A percentile compares a stretch with the other conserved stretches of the same genome.
phyloP scores from a whole-genome alignment of 2,888 invertebrate species.

The Calliphora vomitoria region DNA sequence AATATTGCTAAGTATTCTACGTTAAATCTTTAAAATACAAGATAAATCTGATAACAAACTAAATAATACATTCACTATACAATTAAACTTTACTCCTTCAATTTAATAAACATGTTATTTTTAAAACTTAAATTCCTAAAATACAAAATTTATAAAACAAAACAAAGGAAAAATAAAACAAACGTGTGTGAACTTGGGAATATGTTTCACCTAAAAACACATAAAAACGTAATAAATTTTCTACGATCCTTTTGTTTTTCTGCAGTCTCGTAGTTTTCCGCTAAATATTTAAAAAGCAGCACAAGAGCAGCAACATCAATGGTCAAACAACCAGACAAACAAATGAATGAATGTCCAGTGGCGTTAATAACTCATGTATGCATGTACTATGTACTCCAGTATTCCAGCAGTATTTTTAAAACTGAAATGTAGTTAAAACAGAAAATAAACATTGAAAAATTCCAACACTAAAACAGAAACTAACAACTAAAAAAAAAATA shows the following conservation, averaged over 20 bases:
- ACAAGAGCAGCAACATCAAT: constrained; percentile 24
- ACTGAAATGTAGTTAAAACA: constrained; percentile 30
- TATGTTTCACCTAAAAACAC: not conserved
- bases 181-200: not conserved
- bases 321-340: constrained; percentile 43
- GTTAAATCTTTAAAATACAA: no score
- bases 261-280: constrained; percentile 5
- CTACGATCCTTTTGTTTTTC: constrained; percentile 25
- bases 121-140: not conserved
- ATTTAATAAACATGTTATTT: no score
- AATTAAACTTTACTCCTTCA: no score
- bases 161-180: not conserved
- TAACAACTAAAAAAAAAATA: constrained; percentile 25
- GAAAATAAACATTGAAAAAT: constrained; percentile 41
- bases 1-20: no score
- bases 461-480: constrained; percentile 45
- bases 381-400: not conserved
- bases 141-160: not conserved
- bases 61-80: no score
- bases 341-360: constrained; percentile 45
- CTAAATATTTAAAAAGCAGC: constrained; percentile 18
- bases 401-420: constrained; percentile 40
- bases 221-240: constrained; percentile 56
- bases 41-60: no score
- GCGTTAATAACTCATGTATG: constrained; percentile 66